Evolutionary conservation across 1,140 invertebrate species (phyloP), one percentile per base, ranked within the genome.

Genomic region (Trichoplusia ni): DNA sequence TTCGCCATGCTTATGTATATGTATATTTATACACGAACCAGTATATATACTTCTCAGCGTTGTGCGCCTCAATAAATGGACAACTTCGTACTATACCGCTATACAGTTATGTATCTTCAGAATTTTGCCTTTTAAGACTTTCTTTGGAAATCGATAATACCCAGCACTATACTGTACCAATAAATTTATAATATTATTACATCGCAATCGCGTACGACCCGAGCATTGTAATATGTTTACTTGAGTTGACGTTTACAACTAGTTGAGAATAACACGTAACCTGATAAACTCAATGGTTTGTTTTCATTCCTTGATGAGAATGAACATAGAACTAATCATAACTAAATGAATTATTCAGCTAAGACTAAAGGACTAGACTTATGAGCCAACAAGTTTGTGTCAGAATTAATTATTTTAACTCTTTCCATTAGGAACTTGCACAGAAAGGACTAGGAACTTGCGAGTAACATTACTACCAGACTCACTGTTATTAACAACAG

Each of bases 1-100:
- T 75, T 78, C 75, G 69, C 75, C 67, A 69, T 72, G 51, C 58
- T 53, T 58, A 18, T 18, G 8, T 9, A 29, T 40, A 29, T 16
- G 25, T 47, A 25, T 59, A 19, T 35, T 9, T 42, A 44, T 25
- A 3, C 6, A 44, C 13, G 14, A 14, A 35, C 6, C 38, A 21
- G 38, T 51, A 58, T 56, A 49, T 40, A 16, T 13, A 46, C 51
- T 19, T 47, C 19, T 29, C 19, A 64, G 38, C 38, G 38, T 8
- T 16, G 18, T 14, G 2, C 2, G 3, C 11, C 1, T 16, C 18
- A 23, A 44, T 11, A 42, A n/a, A n/a, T n/a, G n/a, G n/a, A n/a
- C n/a, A n/a, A n/a, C n/a, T n/a, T n/a, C n/a, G n/a, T 21, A 42
- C 18, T 5, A n/a, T 14, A 2, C n/a, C 2, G 0, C 1, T 19